Percentiles rank a stretch among this genome's conserved stretches.
Evolutionary conservation across 1,140 invertebrate genomes (phyloP).

Genomic region (Tyrophagus putrescentiae): DNA sequence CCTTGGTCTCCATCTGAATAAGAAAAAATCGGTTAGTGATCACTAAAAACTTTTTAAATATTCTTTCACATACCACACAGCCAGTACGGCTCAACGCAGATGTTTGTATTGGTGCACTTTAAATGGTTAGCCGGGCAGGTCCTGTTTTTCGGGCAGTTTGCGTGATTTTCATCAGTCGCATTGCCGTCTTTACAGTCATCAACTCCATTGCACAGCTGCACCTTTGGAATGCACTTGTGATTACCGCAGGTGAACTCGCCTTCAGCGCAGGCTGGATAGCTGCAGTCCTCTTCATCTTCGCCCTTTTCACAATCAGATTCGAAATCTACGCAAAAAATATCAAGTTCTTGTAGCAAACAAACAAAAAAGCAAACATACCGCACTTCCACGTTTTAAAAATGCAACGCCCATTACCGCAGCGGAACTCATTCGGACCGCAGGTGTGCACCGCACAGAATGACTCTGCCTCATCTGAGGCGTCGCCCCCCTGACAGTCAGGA

Average conservation of each 20-base stretch:
- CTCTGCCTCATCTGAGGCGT: slow-evolving; percentile 78
- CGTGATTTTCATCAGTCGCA: slow-evolving; percentile 75
- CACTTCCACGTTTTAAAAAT: slow-evolving; percentile 90
- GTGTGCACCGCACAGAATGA: slow-evolving; percentile 87
- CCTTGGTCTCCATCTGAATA: slow-evolving; percentile 59
- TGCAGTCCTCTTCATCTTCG: slow-evolving; percentile 78
- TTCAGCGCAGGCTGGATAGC: slow-evolving; percentile 70
- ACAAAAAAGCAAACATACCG: slow-evolving; percentile 51
- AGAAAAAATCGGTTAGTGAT: slow-evolving; percentile 13
- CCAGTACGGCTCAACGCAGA: slow-evolving; percentile 89
- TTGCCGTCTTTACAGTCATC: slow-evolving; percentile 86
- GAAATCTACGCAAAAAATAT: slow-evolving; percentile 81
- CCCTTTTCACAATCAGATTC: slow-evolving; percentile 87
- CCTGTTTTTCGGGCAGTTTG: slow-evolving; percentile 59
- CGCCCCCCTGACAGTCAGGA: slow-evolving; percentile 83
- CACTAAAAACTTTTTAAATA: background rate
- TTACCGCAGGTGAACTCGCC: slow-evolving; percentile 88
- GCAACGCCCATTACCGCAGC: slow-evolving; percentile 82
- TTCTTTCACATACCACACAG: slow-evolving; percentile 55
- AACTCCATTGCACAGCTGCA: slow-evolving; percentile 76
- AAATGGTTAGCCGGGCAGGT: slow-evolving; percentile 71
- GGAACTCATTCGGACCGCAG: slow-evolving; percentile 77
- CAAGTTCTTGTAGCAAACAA: slow-evolving; percentile 58
- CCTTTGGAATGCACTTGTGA: slow-evolving; percentile 66
- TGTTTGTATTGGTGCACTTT: slow-evolving; percentile 82